A percentile compares a stretch with the other conserved stretches of the same genome.
Evolutionary conservation across 1,140 invertebrate genomes (phyloP).

Genomic region (Melitaea cinxia): DNA sequence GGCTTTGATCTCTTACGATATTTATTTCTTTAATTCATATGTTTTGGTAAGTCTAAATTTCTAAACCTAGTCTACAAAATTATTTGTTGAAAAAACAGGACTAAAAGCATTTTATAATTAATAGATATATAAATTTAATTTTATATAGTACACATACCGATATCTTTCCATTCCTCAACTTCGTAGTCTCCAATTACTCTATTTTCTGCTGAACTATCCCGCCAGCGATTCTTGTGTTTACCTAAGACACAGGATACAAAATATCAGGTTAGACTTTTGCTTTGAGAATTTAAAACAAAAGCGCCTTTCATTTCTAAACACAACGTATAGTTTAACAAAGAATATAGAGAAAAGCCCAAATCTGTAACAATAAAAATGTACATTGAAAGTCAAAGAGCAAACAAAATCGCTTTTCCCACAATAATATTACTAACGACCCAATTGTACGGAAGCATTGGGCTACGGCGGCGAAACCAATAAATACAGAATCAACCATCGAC

Average conservation of each 20-base stretch:
- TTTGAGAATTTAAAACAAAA: constrained; percentile 36
- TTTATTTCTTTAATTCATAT: too few species aligned
- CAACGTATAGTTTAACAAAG: constrained; percentile 62
- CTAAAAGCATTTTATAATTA: too few species aligned
- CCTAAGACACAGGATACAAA: constrained; percentile 45
- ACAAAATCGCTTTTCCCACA: constrained; percentile 77
- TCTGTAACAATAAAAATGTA: constrained; percentile 71
- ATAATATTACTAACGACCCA: constrained; percentile 80
- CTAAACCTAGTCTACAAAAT: too few species aligned
- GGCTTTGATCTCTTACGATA: too few species aligned
- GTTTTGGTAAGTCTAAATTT: too few species aligned
- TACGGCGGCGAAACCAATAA: constrained; percentile 74
- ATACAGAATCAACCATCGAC: constrained; percentile 75
- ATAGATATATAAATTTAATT: not conserved
- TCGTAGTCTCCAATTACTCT: constrained; percentile 82
- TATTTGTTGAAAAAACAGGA: too few species aligned
- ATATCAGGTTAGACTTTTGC: constrained; percentile 15
- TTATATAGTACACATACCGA: constrained; percentile 73
- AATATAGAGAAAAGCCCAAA: constrained; percentile 63
- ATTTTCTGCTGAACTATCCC: constrained; percentile 75
- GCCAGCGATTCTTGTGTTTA: constrained; percentile 72
- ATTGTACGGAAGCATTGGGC: constrained; percentile 75
- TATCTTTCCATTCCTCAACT: constrained; percentile 83
- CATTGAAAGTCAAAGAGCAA: constrained; percentile 75
- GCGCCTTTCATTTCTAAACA: constrained; percentile 51